Evolutionary conservation across 2,113 vertebrate species (phyloP), one percentile per base, ranked within the genome.

Genomic region (Odontophorus gujanensis): DNA sequence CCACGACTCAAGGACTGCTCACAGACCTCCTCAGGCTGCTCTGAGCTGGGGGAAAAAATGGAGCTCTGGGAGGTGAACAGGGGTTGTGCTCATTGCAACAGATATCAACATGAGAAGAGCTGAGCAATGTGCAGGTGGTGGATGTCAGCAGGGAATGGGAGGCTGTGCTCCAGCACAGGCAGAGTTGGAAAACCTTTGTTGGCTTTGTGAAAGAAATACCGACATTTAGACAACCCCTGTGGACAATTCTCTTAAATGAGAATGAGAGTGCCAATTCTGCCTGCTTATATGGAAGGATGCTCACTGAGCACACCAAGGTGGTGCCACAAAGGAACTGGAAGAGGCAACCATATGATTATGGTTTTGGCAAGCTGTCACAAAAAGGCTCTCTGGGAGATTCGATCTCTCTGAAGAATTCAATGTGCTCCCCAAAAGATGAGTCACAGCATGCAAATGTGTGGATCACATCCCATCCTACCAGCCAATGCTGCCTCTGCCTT

Each of bases 251-350:
- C 19, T 40, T 17, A 7, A 26, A 42, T 15, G 43, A 43, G 34
- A 48, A n/a, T 19, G 40, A 0, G 2, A 55, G 16, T 0, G 1
- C n/a, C 25, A 40, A 21, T 24, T 25, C 59, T 8, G 12, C 10
- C 36, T 48, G 24, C 8, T 10, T n/a, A 4, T 18, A 32, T 25
- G 50, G 36, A 32, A 32, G 10, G 8, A 32, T 0, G 1, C 32
- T 40, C 28, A 6, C 7, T 30, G 32, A 4, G 5, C 13, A 13
- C 63, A 72, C 18, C 21, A 26, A 9, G 25, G 2, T 7, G 62
- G 6, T 11, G 7, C n/a, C 4, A 1, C n/a, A 1, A 17, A 5
- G 53, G 18, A 61, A 9, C 45, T 36, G 50, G 40, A 11, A 4
- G 22, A 68, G 15, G 32, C 45, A n/a, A n/a, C n/a, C n/a, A n/a